Evolutionary conservation across 2,797 vertebrate species (phyloP), one percentile per base, ranked within the genome.

Genomic region (Diplodus sargus): DNA sequence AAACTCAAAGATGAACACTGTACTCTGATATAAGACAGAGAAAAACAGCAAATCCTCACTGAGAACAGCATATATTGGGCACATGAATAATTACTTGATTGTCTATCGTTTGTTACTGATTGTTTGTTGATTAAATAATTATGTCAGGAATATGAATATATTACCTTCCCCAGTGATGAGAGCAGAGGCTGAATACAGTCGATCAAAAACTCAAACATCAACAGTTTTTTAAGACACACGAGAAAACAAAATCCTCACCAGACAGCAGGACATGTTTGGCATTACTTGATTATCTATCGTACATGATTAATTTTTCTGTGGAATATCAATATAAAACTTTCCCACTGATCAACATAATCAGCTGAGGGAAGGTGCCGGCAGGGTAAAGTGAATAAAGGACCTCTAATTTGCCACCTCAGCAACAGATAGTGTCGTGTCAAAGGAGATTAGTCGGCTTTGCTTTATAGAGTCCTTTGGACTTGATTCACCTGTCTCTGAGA

Each of bases 381-480:
- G 53, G 6, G 16, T 43, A 34, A 78, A 7, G 57, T 47, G 39
- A 74, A 67, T 54, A 59, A 53, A 49, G 56, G 65, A 74, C 60
- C 56, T 73, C 48, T 69, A 70, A 82, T 85, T 80, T 83, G 80
- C 89, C 82, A 66, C 42, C 70, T 83, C 79, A 91, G 85, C 82
- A 82, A 73, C 85, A 73, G 80, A 80, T 43, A 71, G 59, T 70
- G 80, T 51, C 23, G 61, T 74, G 84, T 82, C 77, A 89, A 71
- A 88, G 73, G 53, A 86, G 89, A 90, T 92, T 91, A 92, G 80
- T 43, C 34, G 58, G 82, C 70, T 79, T 85, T 70, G 73, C 66
- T 90, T 87, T 82, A 84, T 67, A 62, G 76, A 83, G 79, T 85
- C 87, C 77, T 2, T 57, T 76, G 76, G 83, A 87, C 67, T 76